Base-by-base conservation (phyloP, 2,113 vertebrate species). In the Corydoras maculifer region DNA sequence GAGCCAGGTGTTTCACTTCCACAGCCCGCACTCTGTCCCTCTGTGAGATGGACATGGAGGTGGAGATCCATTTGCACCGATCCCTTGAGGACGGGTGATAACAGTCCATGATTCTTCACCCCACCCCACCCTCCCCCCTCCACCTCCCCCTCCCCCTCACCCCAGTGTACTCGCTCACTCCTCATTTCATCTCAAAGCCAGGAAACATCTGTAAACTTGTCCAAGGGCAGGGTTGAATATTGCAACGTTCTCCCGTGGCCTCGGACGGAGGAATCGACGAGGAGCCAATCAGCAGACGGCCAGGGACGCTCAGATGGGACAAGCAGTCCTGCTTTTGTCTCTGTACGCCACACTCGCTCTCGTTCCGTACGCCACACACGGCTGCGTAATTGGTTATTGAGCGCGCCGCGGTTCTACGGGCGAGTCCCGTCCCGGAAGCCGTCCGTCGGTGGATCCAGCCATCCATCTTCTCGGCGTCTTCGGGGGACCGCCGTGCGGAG, bases 121-220 rank as follows among this genome's bases (percentile, higher is more conserved):
- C 18, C 18, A 9, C 31, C 48, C 9, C 14, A 63, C 5, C 6
- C 58, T 14, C 25, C 53, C 15, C 30, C 4, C 25, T 59, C 66
- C 18, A n/a, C 29, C 18, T 51, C 67, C 66, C 18, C 54, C 58
- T 12, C 30, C 65, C 30, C 25, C 69, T 63, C 35, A 31, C 11
- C 64, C 57, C 30, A 43, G 14, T 13, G 30, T n/a, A 10, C 59
- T 29, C 64, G 8, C 49, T 11, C 5, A 73, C 25, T 35, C 58
- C 65, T 72, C 30, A 59, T 54, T 54, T 9, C 61, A 78, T 51
- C 35, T 57, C 7, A 65, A 69, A 72, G 74, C 74, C 80, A 80
- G 78, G 78, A 80, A 82, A 81, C 78, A 79, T 81, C 76, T 84
- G 76, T 77, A 78, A 78, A 48, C 61, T 66, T 58, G 54, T 77